phyloP scores from a whole-genome alignment of 2,888 invertebrate species.

The Drosophila putrida region DNA sequence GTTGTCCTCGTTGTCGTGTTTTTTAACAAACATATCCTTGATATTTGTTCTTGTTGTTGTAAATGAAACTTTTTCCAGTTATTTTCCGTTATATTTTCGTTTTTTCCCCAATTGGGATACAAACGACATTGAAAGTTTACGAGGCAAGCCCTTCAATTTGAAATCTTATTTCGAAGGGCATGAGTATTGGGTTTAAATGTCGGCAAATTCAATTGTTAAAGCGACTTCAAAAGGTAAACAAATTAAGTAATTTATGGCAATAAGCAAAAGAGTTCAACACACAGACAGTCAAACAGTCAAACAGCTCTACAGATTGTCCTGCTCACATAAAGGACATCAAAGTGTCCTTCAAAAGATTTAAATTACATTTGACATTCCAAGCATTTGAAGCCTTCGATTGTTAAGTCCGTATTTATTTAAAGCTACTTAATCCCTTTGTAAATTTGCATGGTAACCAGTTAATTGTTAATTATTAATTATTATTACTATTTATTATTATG shows the following conservation, averaged over 20 bases:
- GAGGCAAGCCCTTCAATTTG: slow-evolving; percentile 53
- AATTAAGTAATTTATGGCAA: slow-evolving; percentile 72
- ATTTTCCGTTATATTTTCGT: neutral
- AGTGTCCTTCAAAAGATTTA: slow-evolving; percentile 25
- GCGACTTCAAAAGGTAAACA: slow-evolving; percentile 57
- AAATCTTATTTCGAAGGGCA: slow-evolving; percentile 10
- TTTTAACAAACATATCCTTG: slow-evolving; percentile 79
- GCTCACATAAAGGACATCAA: slow-evolving; percentile 1
- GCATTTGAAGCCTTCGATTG: slow-evolving; percentile 13
- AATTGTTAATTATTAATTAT: neutral
- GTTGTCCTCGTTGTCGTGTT: slow-evolving; percentile 63
- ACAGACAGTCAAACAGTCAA: neutral
- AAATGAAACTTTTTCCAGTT: slow-evolving; percentile 71
- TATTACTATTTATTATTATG: rapidly evolving
- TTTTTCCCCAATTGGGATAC: neutral
- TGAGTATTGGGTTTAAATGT: slow-evolving; percentile 40
- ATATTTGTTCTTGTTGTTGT: slow-evolving; percentile 62
- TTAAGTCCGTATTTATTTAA: neutral
- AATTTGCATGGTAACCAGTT: neutral
- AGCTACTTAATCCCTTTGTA: neutral
- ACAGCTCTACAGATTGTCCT: neutral
- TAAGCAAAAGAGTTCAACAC: slow-evolving; percentile 20
- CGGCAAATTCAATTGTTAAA: slow-evolving; percentile 60
- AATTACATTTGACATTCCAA: slow-evolving; percentile 40
- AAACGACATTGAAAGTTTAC: slow-evolving; percentile 74